Conservation (phyloP, 2,888 invertebrate genomes). For the Idaea aversata region DNA sequence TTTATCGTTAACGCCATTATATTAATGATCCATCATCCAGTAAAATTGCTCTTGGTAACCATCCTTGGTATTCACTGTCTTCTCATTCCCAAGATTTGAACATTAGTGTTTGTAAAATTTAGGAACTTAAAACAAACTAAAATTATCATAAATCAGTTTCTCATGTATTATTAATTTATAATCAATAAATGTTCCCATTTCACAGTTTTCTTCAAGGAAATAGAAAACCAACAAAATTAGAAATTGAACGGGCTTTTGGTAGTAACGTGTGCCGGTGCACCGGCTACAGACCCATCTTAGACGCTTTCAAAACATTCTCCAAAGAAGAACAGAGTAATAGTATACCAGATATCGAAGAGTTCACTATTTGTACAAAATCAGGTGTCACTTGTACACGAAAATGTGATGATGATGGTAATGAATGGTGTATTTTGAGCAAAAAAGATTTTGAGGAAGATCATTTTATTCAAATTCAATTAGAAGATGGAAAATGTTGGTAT, state of each 20-base stretch:
- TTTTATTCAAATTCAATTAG: constrained; percentile 51
- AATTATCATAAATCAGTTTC: too few species aligned
- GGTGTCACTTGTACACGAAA: constrained; percentile 25
- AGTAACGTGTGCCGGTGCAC: constrained; percentile 88
- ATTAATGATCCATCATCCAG: too few species aligned
- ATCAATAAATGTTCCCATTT: constrained; percentile 6
- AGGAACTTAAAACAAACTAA: too few species aligned
- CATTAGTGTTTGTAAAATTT: too few species aligned
- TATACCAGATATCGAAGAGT: constrained; percentile 51
- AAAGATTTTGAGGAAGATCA: constrained; percentile 11
- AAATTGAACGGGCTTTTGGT: constrained; percentile 85
- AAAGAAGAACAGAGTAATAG: constrained; percentile 52
- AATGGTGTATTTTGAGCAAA: constrained; percentile 27
- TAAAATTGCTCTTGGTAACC: too few species aligned
- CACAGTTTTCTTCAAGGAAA: constrained; percentile 61
- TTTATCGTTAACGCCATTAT: too few species aligned
- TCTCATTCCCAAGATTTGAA: too few species aligned
- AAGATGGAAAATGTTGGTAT: constrained; percentile 70
- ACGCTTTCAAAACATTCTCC: constrained; percentile 82
- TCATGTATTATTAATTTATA: too few species aligned
- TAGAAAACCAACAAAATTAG: constrained; percentile 75
- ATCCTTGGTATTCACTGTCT: too few species aligned
- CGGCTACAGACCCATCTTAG: constrained; percentile 82
- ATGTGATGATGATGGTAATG: constrained; percentile 20
- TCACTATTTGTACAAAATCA: constrained; percentile 34